Conservation (phyloP, 2,113 vertebrate genomes). For the Trematocara marginatum region DNA sequence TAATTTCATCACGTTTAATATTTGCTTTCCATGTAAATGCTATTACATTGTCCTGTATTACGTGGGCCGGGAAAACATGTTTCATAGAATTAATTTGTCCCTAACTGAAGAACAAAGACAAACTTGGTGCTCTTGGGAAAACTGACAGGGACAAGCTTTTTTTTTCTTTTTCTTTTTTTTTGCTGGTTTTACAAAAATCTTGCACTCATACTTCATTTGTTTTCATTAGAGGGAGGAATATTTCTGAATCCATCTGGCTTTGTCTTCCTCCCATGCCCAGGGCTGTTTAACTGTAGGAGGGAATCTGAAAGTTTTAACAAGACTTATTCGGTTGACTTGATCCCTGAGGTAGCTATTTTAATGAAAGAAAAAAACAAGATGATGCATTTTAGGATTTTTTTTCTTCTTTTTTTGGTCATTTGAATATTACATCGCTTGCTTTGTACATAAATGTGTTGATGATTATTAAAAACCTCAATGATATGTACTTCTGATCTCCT, state of each 20-base stretch:
- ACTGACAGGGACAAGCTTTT: neutral
- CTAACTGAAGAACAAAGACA: slow-evolving; percentile 17
- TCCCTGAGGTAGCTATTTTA: slow-evolving; percentile 46
- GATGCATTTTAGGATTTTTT: slow-evolving; percentile 52
- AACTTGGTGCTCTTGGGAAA: slow-evolving; percentile 31
- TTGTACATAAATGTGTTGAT: slow-evolving; percentile 78
- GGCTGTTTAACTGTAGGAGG: slow-evolving; percentile 23
- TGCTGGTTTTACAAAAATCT: neutral
- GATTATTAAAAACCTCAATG: slow-evolving; percentile 73
- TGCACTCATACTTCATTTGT: neutral
- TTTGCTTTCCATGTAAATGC: neutral
- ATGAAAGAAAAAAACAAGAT: slow-evolving; percentile 24
- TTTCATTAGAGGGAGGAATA: neutral
- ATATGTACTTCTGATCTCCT: slow-evolving; percentile 27
- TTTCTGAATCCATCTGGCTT: neutral
- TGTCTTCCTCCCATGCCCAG: slow-evolving; percentile 13
- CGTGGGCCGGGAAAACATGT: neutral
- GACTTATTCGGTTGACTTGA: slow-evolving; percentile 17
- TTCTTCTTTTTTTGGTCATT: slow-evolving; percentile 32
- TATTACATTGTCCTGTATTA: neutral
- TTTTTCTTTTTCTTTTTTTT: accelerated
- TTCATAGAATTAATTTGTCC: neutral
- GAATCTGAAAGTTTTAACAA: slow-evolving; percentile 8
- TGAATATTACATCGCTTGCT: slow-evolving; percentile 67
- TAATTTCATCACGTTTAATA: neutral